Evolutionary conservation across 1,140 invertebrate genomes (phyloP).

Genomic region (Macrobrachium rosenbergii): DNA sequence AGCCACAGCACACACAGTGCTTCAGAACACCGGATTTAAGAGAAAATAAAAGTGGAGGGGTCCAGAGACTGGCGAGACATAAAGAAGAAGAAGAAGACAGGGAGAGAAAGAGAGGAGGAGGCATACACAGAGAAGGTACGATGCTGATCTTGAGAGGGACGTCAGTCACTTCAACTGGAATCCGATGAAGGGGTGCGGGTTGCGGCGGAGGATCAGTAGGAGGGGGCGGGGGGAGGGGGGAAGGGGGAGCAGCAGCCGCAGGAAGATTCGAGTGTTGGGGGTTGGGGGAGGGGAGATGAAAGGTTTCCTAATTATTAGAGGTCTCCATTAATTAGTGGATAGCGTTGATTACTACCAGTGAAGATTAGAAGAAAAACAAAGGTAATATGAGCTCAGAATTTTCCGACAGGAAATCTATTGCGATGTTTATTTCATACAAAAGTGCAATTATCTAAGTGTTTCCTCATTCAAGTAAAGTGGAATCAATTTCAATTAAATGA

Average conservation of each 20-base stretch:
- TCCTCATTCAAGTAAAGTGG: no score
- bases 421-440: no score
- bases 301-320: not conserved
- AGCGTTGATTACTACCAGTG: no score
- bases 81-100: not conserved
- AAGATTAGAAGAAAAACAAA: no score
- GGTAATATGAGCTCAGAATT: no score
- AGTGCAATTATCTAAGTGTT: no score
- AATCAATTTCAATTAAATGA: no score
- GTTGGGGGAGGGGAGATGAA: not conserved
- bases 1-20: no score
- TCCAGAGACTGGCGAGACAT: not conserved
- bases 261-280: not conserved
- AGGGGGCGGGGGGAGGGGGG: not conserved
- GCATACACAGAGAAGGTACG: not conserved
- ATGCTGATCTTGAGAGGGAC: no score
- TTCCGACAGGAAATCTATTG: no score
- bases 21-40: no score
- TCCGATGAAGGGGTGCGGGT: not conserved
- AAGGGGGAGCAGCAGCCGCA: not conserved
- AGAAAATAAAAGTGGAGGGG: not conserved
- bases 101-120: not conserved
- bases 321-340: no score
- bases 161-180: not conserved
- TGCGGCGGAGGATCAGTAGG: conserved; percentile 7